Conservation (phyloP, 2,797 vertebrate species). For the Novumbra hubbsi region DNA sequence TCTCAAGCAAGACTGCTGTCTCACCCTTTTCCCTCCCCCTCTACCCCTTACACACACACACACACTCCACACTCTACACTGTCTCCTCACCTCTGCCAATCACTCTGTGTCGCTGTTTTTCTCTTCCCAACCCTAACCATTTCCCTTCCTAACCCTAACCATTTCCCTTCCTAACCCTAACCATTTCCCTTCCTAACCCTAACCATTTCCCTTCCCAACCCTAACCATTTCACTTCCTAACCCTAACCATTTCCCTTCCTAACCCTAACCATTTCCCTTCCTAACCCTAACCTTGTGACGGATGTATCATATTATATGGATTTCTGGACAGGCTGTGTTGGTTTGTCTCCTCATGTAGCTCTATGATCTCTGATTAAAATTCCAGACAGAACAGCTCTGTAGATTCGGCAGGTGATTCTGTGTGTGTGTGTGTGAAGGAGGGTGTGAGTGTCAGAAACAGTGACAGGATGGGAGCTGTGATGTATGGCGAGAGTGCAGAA, state of each 20-base stretch:
- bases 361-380: constrained; percentile 26
- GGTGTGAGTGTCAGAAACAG: too few relatives aligned
- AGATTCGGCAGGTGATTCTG: not conserved
- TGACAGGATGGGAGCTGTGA: not conserved
- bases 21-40: not conserved
- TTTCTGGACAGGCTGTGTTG: constrained; percentile 28
- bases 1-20: not conserved
- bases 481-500: not conserved
- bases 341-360: constrained; percentile 39
- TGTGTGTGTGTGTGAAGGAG: not conserved
- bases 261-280: too few relatives aligned
- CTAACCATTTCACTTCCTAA: too few relatives aligned
- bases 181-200: too few relatives aligned
- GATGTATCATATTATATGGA: not conserved
- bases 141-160: too few relatives aligned
- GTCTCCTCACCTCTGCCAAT: not conserved
- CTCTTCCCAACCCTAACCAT: constrained; percentile 20
- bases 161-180: constrained; percentile 31
- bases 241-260: too few relatives aligned
- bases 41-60: not conserved
- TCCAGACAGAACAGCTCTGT: constrained; percentile 7
- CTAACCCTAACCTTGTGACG: too few relatives aligned
- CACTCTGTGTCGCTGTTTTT: not conserved
- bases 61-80: not conserved
- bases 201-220: too few relatives aligned